Percentiles rank a stretch among this genome's conserved stretches.
phyloP scores from a whole-genome alignment of 2,888 invertebrate genomes.

The Heteropelma amictum region DNA sequence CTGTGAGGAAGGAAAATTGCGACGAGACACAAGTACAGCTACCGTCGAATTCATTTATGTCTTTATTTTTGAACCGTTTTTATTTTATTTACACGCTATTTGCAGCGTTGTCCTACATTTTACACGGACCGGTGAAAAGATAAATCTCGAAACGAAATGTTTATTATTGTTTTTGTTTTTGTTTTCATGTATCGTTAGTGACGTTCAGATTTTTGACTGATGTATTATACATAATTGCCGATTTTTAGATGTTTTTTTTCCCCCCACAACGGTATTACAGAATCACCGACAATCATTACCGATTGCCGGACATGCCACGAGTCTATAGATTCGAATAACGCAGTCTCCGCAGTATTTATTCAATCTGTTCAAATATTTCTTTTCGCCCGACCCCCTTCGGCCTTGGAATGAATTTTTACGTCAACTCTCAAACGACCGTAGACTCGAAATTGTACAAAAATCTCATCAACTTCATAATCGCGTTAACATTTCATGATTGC shows the following conservation, averaged over 20 bases:
- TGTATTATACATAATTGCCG: constrained; percentile 15
- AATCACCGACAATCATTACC: not conserved
- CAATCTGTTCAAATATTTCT: constrained; percentile 6
- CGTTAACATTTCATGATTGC: not conserved
- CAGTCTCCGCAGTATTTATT: constrained; percentile 55
- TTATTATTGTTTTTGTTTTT: constrained; percentile 13
- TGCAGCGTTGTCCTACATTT: not conserved
- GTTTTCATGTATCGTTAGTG: not conserved
- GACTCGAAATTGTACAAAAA: constrained; percentile 40
- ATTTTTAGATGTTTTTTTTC: not conserved
- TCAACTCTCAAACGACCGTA: constrained; percentile 11
- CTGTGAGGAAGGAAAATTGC: not conserved
- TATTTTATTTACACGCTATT: too few species aligned
- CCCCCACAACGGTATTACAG: constrained; percentile 25
- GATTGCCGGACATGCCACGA: not conserved
- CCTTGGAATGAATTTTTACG: not conserved
- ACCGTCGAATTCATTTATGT: constrained; percentile 3
- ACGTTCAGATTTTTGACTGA: not conserved
- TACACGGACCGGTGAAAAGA: not conserved
- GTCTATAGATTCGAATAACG: constrained; percentile 16
- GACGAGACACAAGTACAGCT: not conserved
- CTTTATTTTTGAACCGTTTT: constrained; percentile 12
- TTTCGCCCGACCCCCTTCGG: not conserved
- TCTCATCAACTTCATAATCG: constrained; percentile 33
- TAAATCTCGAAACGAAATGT: not conserved